A percentile compares a stretch with the other conserved stretches of the same genome.
Evolutionary conservation across 2,888 invertebrate species (phyloP).

Genomic region (Heliconius ismenius): DNA sequence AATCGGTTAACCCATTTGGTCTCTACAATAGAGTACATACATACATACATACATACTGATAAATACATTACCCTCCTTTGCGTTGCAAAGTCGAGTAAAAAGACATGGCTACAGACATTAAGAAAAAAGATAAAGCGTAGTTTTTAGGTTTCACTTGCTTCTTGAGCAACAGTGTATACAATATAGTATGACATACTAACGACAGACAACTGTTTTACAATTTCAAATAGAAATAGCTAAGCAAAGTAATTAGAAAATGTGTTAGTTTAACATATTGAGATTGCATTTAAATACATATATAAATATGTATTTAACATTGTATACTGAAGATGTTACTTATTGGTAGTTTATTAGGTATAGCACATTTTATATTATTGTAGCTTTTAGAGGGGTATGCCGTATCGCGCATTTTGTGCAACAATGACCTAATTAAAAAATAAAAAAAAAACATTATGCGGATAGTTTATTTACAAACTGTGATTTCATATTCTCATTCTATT

Average conservation of each 20-base stretch:
- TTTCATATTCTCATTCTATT: too few species aligned
- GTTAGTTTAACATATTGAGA: not conserved
- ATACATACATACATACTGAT: not conserved
- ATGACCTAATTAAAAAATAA: too few species aligned
- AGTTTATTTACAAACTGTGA: too few species aligned
- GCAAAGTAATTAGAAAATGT: not conserved
- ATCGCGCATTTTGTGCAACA: too few species aligned
- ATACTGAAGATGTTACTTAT: too few species aligned
- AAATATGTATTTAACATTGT: too few species aligned
- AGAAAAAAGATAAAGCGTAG: not conserved
- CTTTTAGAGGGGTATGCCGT: too few species aligned
- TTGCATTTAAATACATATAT: not conserved
- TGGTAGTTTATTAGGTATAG: too few species aligned
- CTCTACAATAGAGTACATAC: not conserved
- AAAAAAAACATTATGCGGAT: too few species aligned
- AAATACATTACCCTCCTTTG: not conserved
- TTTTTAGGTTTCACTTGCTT: not conserved
- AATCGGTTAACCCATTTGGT: too few species aligned
- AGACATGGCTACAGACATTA: not conserved
- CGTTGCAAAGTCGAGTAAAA: not conserved
- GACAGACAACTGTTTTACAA: slow-evolving; percentile 8
- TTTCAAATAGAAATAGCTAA: slow-evolving; percentile 6
- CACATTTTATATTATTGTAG: too few species aligned
- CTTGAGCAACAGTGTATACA: not conserved
- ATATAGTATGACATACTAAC: slow-evolving; percentile 5